A percentile compares a stretch with the other conserved stretches of the same genome.
These are phyloP conservation scores for Myiothlypis chrysogaster DNA, from an alignment of 2,797 vertebrate species.

Conservation along the genomic window DNA sequence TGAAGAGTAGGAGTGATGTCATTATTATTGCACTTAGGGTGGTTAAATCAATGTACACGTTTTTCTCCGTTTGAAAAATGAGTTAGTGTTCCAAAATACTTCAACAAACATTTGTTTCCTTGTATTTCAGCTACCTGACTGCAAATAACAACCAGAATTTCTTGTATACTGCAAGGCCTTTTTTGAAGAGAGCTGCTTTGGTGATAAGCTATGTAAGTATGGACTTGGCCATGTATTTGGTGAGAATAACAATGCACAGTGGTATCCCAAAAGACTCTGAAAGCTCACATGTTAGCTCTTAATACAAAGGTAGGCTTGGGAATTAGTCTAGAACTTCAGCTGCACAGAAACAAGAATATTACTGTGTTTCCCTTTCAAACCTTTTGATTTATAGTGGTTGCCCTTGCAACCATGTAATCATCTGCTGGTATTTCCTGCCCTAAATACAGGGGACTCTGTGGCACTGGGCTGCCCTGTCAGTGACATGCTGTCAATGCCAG, in stretches of 20 bases:
- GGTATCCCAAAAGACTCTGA: background rate
- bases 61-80: background rate
- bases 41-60: background rate
- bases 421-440: background rate
- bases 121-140: slow-evolving; percentile 78
- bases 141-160: slow-evolving; percentile 77
- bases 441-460: background rate
- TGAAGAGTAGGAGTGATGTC: background rate
- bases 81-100: background rate
- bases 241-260: background rate
- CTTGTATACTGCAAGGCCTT: slow-evolving; percentile 77
- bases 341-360: background rate
- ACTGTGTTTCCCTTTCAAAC: background rate
- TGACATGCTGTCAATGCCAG: background rate
- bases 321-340: background rate
- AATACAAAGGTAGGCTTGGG: background rate
- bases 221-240: background rate
- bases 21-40: background rate
- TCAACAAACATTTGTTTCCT: background rate
- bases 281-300: background rate
- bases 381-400: background rate
- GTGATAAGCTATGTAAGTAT: slow-evolving; percentile 86
- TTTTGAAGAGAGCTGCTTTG: slow-evolving; percentile 85
- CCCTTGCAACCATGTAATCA: background rate
- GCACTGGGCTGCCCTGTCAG: background rate